Evolutionary conservation across 2,888 invertebrate species (phyloP).

Genomic region (Ecliptopera silaceata): DNA sequence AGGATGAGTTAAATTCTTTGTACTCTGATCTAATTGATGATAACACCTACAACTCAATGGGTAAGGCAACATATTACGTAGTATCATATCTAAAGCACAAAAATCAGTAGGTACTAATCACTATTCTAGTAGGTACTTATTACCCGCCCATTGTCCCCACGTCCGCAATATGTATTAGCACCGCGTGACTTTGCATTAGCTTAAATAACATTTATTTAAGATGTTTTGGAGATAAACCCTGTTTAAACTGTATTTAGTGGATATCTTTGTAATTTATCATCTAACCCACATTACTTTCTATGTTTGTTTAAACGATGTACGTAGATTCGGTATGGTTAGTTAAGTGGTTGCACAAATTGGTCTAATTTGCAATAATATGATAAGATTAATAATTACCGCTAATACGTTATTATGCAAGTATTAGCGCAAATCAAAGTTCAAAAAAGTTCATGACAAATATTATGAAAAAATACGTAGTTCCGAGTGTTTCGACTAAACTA

Average conservation of each 20-base stretch:
- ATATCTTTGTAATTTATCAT: conserved; percentile 28
- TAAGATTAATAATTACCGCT: too few species aligned
- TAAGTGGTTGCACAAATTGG: not conserved
- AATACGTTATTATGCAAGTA: too few species aligned
- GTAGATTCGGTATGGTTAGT: not conserved
- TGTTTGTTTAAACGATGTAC: conserved; percentile 2
- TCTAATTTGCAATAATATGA: too few species aligned
- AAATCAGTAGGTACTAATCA: too few species aligned
- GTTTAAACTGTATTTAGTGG: conserved; percentile 17
- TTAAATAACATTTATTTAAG: conserved; percentile 16
- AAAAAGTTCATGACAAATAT: too few species aligned
- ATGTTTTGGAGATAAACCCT: conserved; percentile 26
- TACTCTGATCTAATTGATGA: too few species aligned
- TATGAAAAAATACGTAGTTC: too few species aligned
- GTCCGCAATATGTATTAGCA: not conserved
- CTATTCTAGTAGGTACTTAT: too few species aligned
- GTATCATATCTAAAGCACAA: not conserved
- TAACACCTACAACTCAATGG: too few species aligned
- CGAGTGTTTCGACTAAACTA: too few species aligned
- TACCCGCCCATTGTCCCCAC: not conserved
- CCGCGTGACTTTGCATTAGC: conserved; percentile 4
- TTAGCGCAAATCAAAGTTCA: too few species aligned
- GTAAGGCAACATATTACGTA: not conserved
- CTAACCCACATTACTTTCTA: conserved; percentile 32
- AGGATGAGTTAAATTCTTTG: too few species aligned